A percentile compares a stretch with the other conserved stretches of the same genome.
phyloP scores from a whole-genome alignment of 2,797 vertebrate species.

The Pygocentrus nattereri region DNA sequence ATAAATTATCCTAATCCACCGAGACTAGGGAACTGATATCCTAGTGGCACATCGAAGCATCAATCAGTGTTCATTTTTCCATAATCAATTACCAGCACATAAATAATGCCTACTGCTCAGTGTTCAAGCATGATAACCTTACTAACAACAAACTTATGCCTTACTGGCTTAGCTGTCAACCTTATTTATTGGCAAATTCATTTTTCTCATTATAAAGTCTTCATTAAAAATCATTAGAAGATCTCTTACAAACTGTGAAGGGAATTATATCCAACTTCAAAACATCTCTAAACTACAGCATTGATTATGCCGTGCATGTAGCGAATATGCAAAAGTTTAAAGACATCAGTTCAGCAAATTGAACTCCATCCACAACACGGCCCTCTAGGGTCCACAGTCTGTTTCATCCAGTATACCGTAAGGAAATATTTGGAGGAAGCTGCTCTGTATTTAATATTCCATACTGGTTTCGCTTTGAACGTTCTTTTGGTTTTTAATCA shows the following conservation, averaged over 20 bases:
- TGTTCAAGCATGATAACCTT: not conserved
- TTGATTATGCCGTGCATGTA: constrained; percentile 46
- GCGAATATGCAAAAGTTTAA: constrained; percentile 45
- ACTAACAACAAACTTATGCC: not conserved
- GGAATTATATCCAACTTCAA: constrained; percentile 40
- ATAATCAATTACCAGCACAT: not conserved
- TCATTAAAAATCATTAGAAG: constrained; percentile 1
- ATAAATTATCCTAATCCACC: not conserved
- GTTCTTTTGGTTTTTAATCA: constrained; percentile 45
- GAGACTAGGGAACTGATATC: not conserved
- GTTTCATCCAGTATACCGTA: constrained; percentile 41
- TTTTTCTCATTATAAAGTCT: not conserved
- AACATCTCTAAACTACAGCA: constrained; percentile 19
- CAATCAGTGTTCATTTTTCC: not conserved
- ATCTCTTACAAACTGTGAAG: constrained; percentile 18
- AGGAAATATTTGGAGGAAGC: constrained; percentile 49
- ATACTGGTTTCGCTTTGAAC: constrained; percentile 39
- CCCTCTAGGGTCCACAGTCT: constrained; percentile 32
- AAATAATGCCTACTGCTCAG: not conserved
- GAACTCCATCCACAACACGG: constrained; percentile 38
- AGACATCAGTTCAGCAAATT: constrained; percentile 51
- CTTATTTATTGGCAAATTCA: not conserved
- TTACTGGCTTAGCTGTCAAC: not conserved
- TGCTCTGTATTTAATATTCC: constrained; percentile 48
- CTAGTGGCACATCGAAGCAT: not conserved